Base-by-base conservation (phyloP, 2,888 invertebrate genomes). In the Polydrusus cervinus region DNA sequence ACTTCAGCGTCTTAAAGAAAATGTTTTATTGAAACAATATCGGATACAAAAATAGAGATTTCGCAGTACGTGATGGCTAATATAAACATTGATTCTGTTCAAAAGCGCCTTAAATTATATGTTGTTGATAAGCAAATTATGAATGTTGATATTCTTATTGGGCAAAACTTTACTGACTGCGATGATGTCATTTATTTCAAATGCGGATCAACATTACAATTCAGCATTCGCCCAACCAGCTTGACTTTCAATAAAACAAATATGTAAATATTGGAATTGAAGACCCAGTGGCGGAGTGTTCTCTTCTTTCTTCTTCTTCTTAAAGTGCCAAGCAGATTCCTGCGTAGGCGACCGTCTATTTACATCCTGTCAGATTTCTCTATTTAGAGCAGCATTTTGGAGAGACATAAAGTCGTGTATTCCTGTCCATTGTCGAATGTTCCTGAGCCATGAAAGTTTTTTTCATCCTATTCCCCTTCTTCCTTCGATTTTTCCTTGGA, bases 121-220 rank as follows among this genome's bases (percentile, higher is more conserved):
- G 34, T 66, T 25, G 51, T 45, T 34, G 3, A 49, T 40, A 40
- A 40, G 9, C 9, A 40, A 10, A 40, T 40, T 11, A 40, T 40
- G 40, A 51, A 67, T 8, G 53, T 53, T 67, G 53, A 67, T 30
- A 18, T 57, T 51, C 43, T 66, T 40, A 67, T 67, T 7, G 67
- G 67, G n/a, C 67, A 67, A 67, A 67, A 67, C 38, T 67, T 67
- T 38, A 67, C 67, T 10, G 67, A 67, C 3, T 20, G 53, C 6
- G 67, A 67, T 14, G 67, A 67, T 67, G 25, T 67, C 3, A 53
- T 30, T 2, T 67, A 67, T 25, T 25, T 53, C 16, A 67, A 67
- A 20, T 7, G 16, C 5, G 67, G 53, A 8, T 20, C 51, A n/a
- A 53, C 8, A 1, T 55, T 53, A 16, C 25, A 14, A 10, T 67